Base-by-base conservation (phyloP, 2,888 invertebrate species). In the Drosophila ustulata region DNA sequence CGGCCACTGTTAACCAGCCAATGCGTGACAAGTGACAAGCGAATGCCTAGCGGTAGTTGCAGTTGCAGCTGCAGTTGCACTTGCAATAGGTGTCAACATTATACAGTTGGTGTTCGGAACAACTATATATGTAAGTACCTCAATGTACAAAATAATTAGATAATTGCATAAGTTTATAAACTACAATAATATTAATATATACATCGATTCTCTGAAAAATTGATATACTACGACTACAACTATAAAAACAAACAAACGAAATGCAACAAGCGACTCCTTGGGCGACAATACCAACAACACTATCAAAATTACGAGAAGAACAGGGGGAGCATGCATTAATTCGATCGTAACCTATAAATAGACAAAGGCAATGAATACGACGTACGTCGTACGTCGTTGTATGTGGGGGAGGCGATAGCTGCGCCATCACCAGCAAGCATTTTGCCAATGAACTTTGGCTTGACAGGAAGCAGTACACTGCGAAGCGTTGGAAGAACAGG, bases 1-100 rank as follows among this genome's bases (percentile, higher is more conserved):
- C 23, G 52, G 43, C 53, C 66, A 62, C 66, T 64, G 64, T 30
- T 70, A 65, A 49, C 32, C 65, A 58, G 52, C 57, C 58, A 78
- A 59, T 66, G 70, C 82, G 76, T 68, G 81, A 84, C 84, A 81
- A 75, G 82, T 80, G 81, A 83, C 83, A 77, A 71, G 65, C 65
- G 47, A 77, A 45, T 62, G 53, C 45, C 49, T 46, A 47, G 51
- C 52, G 32, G 6, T 41, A 63, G 71, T 39, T 65, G 53, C 45
- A 68, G 32, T 45, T 43, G 23, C 46, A 61, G 43, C 30, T 46
- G 51, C 46, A 61, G 43, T 30, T 46, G 51, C 37, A 37, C 11
- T 37, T 2, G n/a, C 34, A 37, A 66, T 46, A 47, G 57, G 64
- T 49, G 74, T 62, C 34, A 67, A 72, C 67, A 53, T 53, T 61